phyloP scores from a whole-genome alignment of 2,888 invertebrate genomes.

The Mystacides longicornis region DNA sequence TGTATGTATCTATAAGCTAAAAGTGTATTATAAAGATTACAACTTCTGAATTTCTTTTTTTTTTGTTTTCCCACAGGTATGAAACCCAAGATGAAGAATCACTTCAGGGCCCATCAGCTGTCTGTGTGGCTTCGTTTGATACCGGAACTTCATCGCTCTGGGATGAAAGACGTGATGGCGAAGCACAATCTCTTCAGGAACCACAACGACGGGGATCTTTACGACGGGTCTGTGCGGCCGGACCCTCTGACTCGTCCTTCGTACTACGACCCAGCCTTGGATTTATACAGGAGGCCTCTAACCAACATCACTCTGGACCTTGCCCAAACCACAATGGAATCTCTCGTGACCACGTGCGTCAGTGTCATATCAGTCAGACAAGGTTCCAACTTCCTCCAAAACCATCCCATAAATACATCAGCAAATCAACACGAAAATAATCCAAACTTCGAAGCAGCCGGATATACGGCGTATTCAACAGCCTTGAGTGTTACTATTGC shows the following conservation, averaged over 20 bases:
- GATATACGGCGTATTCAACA: constrained; percentile 67
- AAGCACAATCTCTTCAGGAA: constrained; percentile 86
- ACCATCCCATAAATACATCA: constrained; percentile 32
- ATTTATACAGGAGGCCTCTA: constrained; percentile 55
- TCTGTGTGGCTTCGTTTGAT: constrained; percentile 93
- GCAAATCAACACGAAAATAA: constrained; percentile 32
- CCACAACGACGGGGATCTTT: constrained; percentile 81
- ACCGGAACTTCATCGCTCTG: constrained; percentile 82
- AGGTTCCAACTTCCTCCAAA: constrained; percentile 46
- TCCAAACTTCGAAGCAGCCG: constrained; percentile 69
- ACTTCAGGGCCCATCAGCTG: constrained; percentile 93
- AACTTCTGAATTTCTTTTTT: background rate
- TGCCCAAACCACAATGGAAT: constrained; percentile 52
- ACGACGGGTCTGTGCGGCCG: constrained; percentile 82
- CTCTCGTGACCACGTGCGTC: constrained; percentile 62
- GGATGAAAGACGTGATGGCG: constrained; percentile 84
- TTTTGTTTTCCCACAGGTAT: constrained; percentile 58
- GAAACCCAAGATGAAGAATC: constrained; percentile 89
- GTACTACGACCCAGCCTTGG: constrained; percentile 55
- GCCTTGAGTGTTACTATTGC: constrained; percentile 73
- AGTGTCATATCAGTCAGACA: constrained; percentile 65
- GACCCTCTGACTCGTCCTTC: constrained; percentile 67
- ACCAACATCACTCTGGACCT: constrained; percentile 49
- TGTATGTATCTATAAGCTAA: too few relatives aligned
- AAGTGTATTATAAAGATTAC: background rate